Percentiles rank a stretch among this genome's conserved stretches.
Conservation (phyloP, 2,888 invertebrate genomes). For the Ophion ellenae region DNA sequence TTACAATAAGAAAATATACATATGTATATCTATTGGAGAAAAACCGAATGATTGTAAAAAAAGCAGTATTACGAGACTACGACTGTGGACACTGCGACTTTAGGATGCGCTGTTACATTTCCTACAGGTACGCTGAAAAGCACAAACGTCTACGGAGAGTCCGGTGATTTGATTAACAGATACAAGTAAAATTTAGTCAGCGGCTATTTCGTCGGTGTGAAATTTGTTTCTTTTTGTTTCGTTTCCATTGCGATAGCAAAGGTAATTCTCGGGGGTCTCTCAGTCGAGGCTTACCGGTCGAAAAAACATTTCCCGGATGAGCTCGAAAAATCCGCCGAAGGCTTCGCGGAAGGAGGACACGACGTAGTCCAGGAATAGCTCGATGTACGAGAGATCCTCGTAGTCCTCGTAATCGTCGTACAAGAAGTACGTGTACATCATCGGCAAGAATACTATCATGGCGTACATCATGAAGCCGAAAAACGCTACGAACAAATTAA, state of each 20-base stretch:
- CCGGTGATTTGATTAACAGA: conserved; percentile 48
- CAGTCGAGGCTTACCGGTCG: conserved; percentile 75
- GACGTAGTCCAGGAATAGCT: conserved; percentile 75
- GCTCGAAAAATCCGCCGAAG: conserved; percentile 74
- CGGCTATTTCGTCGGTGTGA: not conserved
- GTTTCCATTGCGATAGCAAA: conserved; percentile 1
- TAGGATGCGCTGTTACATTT: conserved; percentile 72
- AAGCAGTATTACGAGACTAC: conserved; percentile 11
- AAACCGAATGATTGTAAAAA: conserved; percentile 27
- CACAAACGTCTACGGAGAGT: conserved; percentile 65
- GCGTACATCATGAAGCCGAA: conserved; percentile 76
- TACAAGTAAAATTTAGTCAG: conserved; percentile 21
- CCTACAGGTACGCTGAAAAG: conserved; percentile 76
- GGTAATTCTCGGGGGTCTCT: conserved; percentile 5
- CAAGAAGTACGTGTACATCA: conserved; percentile 77
- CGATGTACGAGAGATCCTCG: conserved; percentile 75
- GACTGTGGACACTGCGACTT: conserved; percentile 55
- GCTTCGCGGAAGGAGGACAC: conserved; percentile 78
- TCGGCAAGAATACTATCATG: conserved; percentile 74
- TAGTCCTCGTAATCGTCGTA: conserved; percentile 75
- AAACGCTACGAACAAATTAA: conserved; percentile 72
- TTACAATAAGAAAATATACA: conserved; percentile 3
- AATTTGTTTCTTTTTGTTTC: conserved; percentile 27
- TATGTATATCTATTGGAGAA: conserved; percentile 15
- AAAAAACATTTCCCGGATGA: conserved; percentile 73